phyloP scores from a whole-genome alignment of 1,140 invertebrate species.

The Ctenoplectra terminalis region DNA sequence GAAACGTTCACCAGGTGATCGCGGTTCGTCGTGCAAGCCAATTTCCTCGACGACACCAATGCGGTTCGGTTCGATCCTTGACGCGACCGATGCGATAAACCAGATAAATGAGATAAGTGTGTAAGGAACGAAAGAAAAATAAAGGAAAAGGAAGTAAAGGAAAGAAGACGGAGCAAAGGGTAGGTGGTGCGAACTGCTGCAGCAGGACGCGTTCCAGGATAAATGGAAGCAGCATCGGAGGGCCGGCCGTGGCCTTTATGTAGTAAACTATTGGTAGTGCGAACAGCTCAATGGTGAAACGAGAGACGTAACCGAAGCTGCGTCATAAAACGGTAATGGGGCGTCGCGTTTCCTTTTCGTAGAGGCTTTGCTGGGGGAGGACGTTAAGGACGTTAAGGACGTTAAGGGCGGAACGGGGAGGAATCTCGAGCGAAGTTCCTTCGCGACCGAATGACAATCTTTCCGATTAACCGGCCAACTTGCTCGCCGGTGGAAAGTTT shows the following conservation, averaged over 20 bases:
- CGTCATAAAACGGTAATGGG: constrained; percentile 82
- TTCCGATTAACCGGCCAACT: constrained; percentile 22
- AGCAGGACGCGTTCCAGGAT: constrained; percentile 45
- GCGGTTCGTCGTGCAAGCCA: too few species aligned
- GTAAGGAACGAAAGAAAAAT: too few species aligned
- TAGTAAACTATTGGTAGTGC: constrained; percentile 79
- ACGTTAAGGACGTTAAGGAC: too few species aligned
- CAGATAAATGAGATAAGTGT: too few species aligned
- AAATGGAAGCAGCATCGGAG: constrained; percentile 66
- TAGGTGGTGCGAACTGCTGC: neutral
- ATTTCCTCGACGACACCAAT: too few species aligned
- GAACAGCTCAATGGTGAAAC: constrained; percentile 82
- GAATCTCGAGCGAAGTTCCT: constrained; percentile 27
- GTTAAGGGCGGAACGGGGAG: constrained; percentile 55
- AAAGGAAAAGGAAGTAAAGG: neutral
- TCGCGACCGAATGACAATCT: constrained; percentile 41
- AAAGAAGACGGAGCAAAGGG: neutral
- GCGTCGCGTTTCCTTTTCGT: constrained; percentile 81
- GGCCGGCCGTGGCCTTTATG: constrained; percentile 74
- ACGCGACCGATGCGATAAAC: neutral
- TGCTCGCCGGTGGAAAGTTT: neutral
- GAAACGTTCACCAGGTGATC: neutral
- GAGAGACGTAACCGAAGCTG: constrained; percentile 82
- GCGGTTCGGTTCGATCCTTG: too few species aligned
- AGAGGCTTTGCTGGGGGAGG: constrained; percentile 51